These are phyloP conservation scores for Cervus canadensis DNA, from an alignment of 2,113 vertebrate species.

Conservation along the genomic window DNA sequence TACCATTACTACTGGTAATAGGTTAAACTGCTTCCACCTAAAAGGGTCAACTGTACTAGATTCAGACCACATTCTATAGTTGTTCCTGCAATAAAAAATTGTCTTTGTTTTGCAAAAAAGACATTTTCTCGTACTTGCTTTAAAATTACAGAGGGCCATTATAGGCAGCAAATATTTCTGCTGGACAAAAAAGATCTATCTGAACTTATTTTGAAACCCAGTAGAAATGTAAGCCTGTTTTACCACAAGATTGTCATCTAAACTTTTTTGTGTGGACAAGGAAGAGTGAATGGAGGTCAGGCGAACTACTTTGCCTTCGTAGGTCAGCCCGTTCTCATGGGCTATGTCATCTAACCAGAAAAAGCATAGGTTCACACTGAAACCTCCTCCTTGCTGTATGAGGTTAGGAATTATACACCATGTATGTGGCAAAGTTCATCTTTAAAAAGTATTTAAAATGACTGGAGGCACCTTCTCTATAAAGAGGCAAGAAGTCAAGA, in stretches of 20 bases:
- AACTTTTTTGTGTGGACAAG: not conserved
- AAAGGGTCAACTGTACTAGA: not conserved
- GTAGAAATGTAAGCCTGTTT: not conserved
- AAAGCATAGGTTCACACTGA: not conserved
- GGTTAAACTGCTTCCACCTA: not conserved
- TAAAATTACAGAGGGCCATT: not conserved
- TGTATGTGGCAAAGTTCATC: not conserved
- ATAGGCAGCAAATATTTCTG: not conserved
- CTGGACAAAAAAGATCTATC: not conserved
- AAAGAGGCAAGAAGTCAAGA: not conserved
- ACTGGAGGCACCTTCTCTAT: not conserved
- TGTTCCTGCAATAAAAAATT: not conserved
- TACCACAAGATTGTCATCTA: not conserved
- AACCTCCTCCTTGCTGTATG: not conserved
- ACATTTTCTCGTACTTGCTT: not conserved
- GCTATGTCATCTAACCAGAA: not conserved
- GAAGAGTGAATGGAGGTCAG: not conserved
- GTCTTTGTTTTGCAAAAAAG: not conserved
- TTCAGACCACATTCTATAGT: not conserved
- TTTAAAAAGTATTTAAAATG: not conserved
- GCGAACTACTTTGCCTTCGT: not conserved
- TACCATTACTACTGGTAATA: not conserved
- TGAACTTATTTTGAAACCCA: constrained; percentile 18
- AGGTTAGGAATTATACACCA: not conserved
- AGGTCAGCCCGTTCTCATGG: not conserved